Evolutionary conservation across 2,797 vertebrate genomes (phyloP), one percentile per base, ranked within the genome.

Genomic region (Scolopax bukidnonensis): DNA sequence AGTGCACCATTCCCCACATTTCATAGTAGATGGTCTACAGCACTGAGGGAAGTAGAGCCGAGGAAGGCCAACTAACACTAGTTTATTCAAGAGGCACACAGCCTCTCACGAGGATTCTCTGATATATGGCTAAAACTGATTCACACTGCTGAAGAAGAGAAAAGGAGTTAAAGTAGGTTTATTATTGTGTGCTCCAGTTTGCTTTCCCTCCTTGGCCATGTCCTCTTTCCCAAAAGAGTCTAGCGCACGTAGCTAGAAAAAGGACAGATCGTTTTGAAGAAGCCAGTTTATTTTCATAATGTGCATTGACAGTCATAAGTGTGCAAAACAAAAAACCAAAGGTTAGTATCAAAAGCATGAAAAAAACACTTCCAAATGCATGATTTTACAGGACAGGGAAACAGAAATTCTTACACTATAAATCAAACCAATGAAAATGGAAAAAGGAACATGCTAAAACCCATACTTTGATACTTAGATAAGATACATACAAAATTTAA

Each of bases 361-460:
- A 50, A 57, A 80, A 85, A 43, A 1, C 8, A 57, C 48, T 87
- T 90, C 36, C 14, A 79, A 59, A 60, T 51, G 32, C 53, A 84
- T 0, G 1, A 17, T 82, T 92, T 89, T 87, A 90, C 25, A 82
- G 67, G 20, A 68, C 9, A 74, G 43, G 9, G 36, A 84, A 90
- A 75, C 9, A 93, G 47, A 88, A 74, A 28, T 90, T 94, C 69
- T 73, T 38, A 73, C 25, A 67, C 56, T 90, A 93, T 64, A 94
- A 93, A 92, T 81, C 32, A 87, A 87, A 90, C 48, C 59, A 87
- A 59, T 76, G 38, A 78, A 79, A 96, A 76, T 27, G 59, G 84
- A 51, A 82, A 71, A 82, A 65, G 28, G 36, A 65, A 56, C 24
- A 51, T 69, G 47, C n/a, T 74, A 63, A 94, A 94, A 77, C 4